Evolutionary conservation across 2,797 vertebrate genomes (phyloP).

Genomic region (Poeciliopsis paucimaculata): DNA sequence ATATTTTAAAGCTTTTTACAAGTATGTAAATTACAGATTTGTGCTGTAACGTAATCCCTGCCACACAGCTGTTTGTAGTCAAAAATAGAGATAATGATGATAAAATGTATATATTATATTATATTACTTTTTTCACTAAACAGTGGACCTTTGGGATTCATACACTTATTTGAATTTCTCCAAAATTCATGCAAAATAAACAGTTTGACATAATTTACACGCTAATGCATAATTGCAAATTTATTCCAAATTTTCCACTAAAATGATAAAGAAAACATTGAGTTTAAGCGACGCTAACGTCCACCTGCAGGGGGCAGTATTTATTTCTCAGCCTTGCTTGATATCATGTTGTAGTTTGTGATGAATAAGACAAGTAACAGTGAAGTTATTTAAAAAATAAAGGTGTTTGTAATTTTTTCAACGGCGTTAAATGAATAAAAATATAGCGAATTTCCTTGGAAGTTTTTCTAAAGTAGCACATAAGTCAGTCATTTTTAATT

Average conservation of each 20-base stretch:
- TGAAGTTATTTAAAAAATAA: background rate
- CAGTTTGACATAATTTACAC: background rate
- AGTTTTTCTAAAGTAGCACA: no score
- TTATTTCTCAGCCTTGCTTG: background rate
- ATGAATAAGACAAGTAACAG: background rate
- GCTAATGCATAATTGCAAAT: background rate
- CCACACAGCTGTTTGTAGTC: background rate
- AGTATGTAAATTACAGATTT: background rate
- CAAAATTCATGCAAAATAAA: no score
- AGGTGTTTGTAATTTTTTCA: background rate
- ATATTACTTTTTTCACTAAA: background rate
- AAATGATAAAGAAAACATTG: background rate
- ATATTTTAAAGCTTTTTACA: no score
- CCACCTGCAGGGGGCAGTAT: background rate
- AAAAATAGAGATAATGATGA: background rate
- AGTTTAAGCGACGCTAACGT: background rate
- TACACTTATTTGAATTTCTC: no score
- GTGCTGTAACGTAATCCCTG: background rate
- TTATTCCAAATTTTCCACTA: background rate
- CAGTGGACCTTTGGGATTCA: no score
- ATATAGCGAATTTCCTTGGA: background rate
- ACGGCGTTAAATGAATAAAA: no score
- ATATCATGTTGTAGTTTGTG: background rate
- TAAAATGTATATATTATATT: no score
- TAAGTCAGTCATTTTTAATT: background rate